A percentile compares a stretch with the other conserved stretches of the same genome.
phyloP scores from a whole-genome alignment of 2,888 invertebrate genomes.

The Panorpa germanica region DNA sequence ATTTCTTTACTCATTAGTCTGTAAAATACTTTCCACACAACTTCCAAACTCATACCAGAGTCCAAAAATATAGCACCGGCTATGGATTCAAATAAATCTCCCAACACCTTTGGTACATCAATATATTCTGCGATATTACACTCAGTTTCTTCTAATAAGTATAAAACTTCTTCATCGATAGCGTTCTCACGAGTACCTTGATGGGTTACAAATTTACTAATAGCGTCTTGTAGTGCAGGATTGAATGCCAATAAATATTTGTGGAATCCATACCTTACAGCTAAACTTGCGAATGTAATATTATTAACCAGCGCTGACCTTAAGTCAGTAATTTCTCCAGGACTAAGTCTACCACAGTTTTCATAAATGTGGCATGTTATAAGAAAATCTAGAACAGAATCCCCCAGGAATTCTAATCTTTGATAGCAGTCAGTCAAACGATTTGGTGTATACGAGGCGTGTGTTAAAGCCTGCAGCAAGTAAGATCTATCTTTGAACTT shows the following conservation, averaged over 20 bases:
- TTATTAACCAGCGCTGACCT: conserved; percentile 94
- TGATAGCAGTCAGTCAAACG: conserved; percentile 75
- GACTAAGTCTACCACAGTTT: conserved; percentile 41
- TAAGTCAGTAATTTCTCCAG: conserved; percentile 82
- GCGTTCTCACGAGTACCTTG: conserved; percentile 24
- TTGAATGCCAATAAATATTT: conserved; percentile 41
- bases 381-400: conserved; percentile 79
- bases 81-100: conserved; percentile 85
- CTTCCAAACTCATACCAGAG: conserved; percentile 43
- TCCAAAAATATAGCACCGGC: conserved; percentile 83
- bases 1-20: conserved; percentile 75
- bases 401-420: conserved; percentile 76
- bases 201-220: conserved; percentile 23
- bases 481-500: conserved; percentile 63
- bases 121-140: conserved; percentile 47
- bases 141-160: conserved; percentile 44
- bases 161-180: conserved; percentile 34
- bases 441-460: conserved; percentile 73
- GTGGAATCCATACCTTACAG: conserved; percentile 72
- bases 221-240: conserved; percentile 23
- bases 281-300: conserved; percentile 78
- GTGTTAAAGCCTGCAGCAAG: conserved; percentile 81
- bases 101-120: conserved; percentile 76
- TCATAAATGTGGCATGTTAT: conserved; percentile 79
- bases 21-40: conserved; percentile 69